Percentiles rank a stretch among this genome's conserved stretches.
These are phyloP conservation scores for Neotoxoptera formosana DNA, from an alignment of 1,140 invertebrate genomes.

Conservation along the genomic window DNA sequence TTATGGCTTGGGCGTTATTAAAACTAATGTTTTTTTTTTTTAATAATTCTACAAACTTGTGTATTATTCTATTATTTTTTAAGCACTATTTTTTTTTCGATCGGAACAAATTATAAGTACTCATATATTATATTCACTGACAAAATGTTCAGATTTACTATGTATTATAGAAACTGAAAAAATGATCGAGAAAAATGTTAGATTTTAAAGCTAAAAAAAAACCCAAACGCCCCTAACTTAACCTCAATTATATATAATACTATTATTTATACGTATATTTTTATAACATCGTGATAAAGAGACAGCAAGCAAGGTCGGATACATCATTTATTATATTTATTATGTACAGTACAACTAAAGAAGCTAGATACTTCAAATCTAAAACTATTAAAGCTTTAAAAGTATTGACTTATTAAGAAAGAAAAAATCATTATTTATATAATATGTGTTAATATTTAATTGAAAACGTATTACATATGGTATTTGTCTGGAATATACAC, in stretches of 20 bases:
- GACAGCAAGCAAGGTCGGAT: neutral
- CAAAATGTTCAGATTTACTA: neutral
- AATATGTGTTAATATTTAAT: too few relatives aligned
- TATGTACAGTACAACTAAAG: neutral
- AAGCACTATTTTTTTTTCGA: neutral
- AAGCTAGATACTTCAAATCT: neutral
- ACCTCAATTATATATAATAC: neutral
- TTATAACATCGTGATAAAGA: neutral
- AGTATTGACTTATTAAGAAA: neutral
- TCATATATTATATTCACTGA: neutral
- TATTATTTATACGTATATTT: neutral
- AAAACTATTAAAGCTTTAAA: neutral
- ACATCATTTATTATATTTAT: neutral
- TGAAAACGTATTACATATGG: neutral
- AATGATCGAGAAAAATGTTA: neutral
- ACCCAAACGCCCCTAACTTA: neutral
- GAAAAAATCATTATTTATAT: too few relatives aligned
- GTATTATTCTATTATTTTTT: neutral
- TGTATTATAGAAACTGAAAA: neutral
- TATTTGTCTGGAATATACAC: neutral
- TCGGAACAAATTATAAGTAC: neutral
- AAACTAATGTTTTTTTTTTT: neutral
- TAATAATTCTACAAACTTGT: neutral
- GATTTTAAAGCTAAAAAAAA: neutral
- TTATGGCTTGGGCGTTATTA: neutral